A percentile compares a stretch with the other conserved stretches of the same genome.
These are phyloP conservation scores for Aramus guarauna DNA, from an alignment of 2,113 vertebrate genomes.

Conservation along the genomic window DNA sequence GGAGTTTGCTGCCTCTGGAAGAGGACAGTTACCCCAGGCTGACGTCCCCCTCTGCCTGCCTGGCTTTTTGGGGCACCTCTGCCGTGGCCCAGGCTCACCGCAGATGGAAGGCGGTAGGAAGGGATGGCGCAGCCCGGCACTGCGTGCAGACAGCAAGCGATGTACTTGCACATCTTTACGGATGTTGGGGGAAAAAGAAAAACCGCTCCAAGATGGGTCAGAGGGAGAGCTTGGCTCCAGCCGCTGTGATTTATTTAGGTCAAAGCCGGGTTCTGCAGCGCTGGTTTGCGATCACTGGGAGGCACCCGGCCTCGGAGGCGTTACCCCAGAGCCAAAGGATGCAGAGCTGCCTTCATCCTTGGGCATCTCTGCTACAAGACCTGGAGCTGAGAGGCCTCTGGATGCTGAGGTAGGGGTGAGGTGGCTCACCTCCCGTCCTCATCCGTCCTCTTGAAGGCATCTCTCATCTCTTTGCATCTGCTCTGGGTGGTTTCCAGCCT, in stretches of 20 bases:
- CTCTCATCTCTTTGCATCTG: background rate
- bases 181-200: background rate
- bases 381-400: background rate
- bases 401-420: background rate
- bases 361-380: background rate
- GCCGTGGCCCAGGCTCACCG: background rate
- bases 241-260: background rate
- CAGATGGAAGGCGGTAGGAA: background rate
- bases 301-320: background rate
- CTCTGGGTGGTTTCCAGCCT: background rate
- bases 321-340: rapidly evolving
- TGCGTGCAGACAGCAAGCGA: background rate
- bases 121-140: background rate
- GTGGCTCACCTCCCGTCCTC: background rate
- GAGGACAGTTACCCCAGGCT: background rate
- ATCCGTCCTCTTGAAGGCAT: background rate
- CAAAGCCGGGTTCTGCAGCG: background rate
- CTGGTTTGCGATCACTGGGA: background rate
- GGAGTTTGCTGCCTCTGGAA: background rate
- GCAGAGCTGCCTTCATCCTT: background rate
- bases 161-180: background rate
- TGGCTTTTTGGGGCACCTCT: background rate
- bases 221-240: background rate
- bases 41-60: background rate
- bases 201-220: background rate